Conservation (phyloP, 2,888 invertebrate species). For the Epirrhoe alternata region DNA sequence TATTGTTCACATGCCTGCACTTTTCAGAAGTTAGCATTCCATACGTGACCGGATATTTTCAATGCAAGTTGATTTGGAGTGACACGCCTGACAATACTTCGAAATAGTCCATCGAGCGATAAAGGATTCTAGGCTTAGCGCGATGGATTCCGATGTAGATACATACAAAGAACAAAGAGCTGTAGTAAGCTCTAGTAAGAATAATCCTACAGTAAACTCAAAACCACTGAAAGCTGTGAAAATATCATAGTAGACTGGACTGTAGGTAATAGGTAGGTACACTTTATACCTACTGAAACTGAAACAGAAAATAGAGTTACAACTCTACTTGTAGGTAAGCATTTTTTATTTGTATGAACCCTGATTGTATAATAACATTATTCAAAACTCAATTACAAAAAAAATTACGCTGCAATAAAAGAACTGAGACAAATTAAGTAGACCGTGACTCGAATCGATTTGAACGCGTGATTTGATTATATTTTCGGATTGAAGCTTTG, state of each 20-base stretch:
- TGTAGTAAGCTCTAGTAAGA: no score
- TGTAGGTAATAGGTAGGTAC: no score
- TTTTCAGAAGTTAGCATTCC: no score
- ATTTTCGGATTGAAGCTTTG: slow-evolving; percentile 24
- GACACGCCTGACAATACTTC: background rate
- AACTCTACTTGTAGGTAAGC: no score
- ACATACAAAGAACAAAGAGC: slow-evolving; percentile 8
- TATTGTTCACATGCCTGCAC: no score
- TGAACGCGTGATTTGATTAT: slow-evolving; percentile 37
- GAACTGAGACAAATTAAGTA: slow-evolving; percentile 34
- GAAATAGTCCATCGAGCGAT: slow-evolving; percentile 8
- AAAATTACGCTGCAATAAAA: slow-evolving; percentile 6
- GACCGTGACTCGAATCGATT: slow-evolving; percentile 40
- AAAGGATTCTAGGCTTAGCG: background rate
- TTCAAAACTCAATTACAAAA: no score
- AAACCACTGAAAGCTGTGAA: background rate
- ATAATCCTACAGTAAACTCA: background rate
- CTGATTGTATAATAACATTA: no score
- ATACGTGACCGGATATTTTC: background rate
- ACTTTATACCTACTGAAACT: background rate
- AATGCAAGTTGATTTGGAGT: background rate
- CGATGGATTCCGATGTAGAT: background rate
- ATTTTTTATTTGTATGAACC: no score
- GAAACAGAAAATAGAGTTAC: no score
- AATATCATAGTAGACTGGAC: background rate